A percentile compares a stretch with the other conserved stretches of the same genome.
Conservation (phyloP, 2,113 vertebrate genomes). For the Holacanthus passer region DNA sequence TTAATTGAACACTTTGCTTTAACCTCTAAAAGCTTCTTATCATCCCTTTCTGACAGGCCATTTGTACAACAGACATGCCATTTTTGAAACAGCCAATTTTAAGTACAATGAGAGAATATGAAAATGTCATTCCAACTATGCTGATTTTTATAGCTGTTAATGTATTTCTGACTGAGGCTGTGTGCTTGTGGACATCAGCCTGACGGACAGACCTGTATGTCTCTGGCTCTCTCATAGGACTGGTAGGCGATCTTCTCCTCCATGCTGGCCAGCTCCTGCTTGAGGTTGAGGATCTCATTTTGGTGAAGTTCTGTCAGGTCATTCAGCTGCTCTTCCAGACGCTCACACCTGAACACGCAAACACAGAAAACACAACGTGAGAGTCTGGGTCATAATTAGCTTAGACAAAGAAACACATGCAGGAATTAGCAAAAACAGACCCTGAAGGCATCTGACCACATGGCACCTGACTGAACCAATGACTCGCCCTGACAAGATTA, state of each 20-base stretch:
- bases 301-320: slow-evolving; percentile 98
- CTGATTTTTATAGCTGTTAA: not conserved
- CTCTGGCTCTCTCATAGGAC: slow-evolving; percentile 92
- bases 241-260: slow-evolving; percentile 99
- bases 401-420: slow-evolving; percentile 54
- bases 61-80: not conserved
- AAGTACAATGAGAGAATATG: not conserved
- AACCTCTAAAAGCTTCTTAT: not conserved
- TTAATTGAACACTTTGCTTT: slow-evolving; percentile 8
- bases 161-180: not conserved
- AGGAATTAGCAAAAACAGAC: slow-evolving; percentile 54
- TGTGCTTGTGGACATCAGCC: slow-evolving; percentile 4
- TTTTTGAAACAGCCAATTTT: slow-evolving; percentile 10
- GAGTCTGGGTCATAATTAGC: slow-evolving; percentile 48
- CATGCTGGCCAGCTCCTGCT: slow-evolving; percentile 99
- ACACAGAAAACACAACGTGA: slow-evolving; percentile 35
- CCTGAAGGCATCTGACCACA: slow-evolving; percentile 57
- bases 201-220: slow-evolving; percentile 83
- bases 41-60: not conserved
- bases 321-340: slow-evolving; percentile 97
- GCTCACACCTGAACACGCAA: slow-evolving; percentile 89
- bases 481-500: slow-evolving; percentile 70
- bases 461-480: slow-evolving; percentile 53
- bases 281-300: slow-evolving; percentile 98
- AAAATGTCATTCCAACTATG: not conserved